Base-by-base conservation (phyloP, 2,888 invertebrate species). In the Gymnoscelis rufifasciata region DNA sequence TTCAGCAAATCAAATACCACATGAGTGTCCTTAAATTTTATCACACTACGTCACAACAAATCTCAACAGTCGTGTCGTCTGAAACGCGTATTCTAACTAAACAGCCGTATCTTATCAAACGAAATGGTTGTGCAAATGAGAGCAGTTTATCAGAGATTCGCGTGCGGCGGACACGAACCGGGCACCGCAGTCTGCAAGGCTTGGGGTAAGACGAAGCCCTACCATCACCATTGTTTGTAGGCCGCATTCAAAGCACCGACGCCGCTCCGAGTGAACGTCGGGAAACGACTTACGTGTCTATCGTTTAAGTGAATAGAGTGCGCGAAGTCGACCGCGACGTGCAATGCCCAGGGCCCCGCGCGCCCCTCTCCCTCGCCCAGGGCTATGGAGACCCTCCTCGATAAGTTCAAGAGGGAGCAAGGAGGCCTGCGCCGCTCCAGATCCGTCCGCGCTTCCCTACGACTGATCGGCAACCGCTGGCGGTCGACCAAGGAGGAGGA, bases 381-480 rank as follows among this genome's bases (percentile, higher is more conserved):
- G 84, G 87, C 82, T 76, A 89, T 89, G 89, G 89, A 88, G 74
- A 81, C 77, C 78, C 78, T 88, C 76, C 75, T 87, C 75, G 89
- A 89, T 60, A 83, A 76, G 71, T 79, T 88, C 77, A 83, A 83
- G 75, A 78, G 78, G 71, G 87, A 87, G 74, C 83, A 83, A 69
- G 83, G 82, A 68, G 86, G 81, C 51, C 66, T 86, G 61, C 91
- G 92, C 57, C 90, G 93, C 58, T 90, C 92, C 57, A 90, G 92
- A 74, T 93, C 93, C 56, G 92, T 93, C 70, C 90, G 93, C 63
- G 91, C 92, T 59, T 93, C 93, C 58, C 79, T 93, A 59, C 90
- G 93, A 57, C 76, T 92, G 71, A 90, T 93, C 49, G 90, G 91
- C 51, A 89, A 90, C 63, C 91, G 91, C 71, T 90, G 91, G 83